Percentiles rank a stretch among this genome's conserved stretches.
Evolutionary conservation across 2,888 invertebrate genomes (phyloP).

Genomic region (Thymelicus lineola): DNA sequence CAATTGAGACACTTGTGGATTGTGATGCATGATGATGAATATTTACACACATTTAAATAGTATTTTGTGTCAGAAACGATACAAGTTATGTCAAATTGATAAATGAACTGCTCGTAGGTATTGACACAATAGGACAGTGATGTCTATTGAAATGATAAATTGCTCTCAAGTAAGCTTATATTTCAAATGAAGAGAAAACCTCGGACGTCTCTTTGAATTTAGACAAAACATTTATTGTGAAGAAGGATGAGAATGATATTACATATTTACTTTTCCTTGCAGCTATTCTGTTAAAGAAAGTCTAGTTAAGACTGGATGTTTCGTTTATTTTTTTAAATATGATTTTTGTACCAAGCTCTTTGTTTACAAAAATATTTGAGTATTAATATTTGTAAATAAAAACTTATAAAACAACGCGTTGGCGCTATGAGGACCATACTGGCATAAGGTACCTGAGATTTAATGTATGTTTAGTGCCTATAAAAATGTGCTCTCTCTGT

Average conservation of each 20-base stretch:
- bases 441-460: no score
- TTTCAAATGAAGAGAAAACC: constrained; percentile 4
- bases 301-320: neutral
- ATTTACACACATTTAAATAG: neutral
- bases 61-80: neutral
- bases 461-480: no score
- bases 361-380: neutral
- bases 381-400: constrained; percentile 1
- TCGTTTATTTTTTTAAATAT: neutral
- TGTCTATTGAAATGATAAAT: constrained; percentile 25
- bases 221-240: constrained; percentile 6
- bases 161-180: constrained; percentile 11
- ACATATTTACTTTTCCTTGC: neutral
- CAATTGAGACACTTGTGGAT: no score
- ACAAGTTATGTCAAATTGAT: constrained; percentile 21
- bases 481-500: no score
- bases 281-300: constrained; percentile 6
- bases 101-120: constrained; percentile 17
- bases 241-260: constrained; percentile 8
- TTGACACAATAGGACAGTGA: constrained; percentile 21
- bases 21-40: no score
- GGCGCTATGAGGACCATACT: no score
- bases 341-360: neutral
- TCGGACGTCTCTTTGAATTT: constrained; percentile 15
- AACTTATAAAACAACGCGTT: no score